Evolutionary conservation across 2,888 invertebrate species (phyloP).

Genomic region (Heliconius sara): DNA sequence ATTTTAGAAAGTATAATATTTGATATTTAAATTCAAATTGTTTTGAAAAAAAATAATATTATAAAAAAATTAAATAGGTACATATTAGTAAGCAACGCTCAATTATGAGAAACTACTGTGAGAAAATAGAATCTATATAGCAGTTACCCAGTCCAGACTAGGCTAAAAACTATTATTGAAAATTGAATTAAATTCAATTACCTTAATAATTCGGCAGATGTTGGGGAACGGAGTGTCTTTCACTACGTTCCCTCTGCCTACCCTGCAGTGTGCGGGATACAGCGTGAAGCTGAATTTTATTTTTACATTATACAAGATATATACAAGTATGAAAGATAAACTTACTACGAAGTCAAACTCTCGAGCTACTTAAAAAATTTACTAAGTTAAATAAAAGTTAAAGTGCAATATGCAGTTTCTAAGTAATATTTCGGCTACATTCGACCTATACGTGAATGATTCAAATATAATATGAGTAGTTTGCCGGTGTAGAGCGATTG

Average conservation of each 20-base stretch:
- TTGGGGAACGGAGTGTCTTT: too few species aligned
- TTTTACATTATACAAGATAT: neutral
- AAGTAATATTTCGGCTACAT: neutral
- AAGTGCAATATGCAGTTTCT: slow-evolving; percentile 3
- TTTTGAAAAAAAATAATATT: neutral
- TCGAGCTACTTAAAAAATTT: neutral
- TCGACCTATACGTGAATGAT: neutral
- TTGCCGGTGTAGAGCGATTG: neutral
- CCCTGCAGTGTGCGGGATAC: too few species aligned
- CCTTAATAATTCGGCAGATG: too few species aligned
- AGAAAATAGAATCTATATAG: neutral
- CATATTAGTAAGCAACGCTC: neutral
- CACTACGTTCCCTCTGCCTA: too few species aligned
- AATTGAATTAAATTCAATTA: slow-evolving; percentile 16
- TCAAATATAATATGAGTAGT: slow-evolving; percentile 13
- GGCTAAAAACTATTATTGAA: neutral
- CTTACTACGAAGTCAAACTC: neutral
- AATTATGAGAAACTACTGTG: neutral
- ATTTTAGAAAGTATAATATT: too few species aligned
- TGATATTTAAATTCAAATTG: neutral
- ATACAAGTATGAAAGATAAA: neutral
- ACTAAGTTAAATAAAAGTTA: slow-evolving; percentile 15
- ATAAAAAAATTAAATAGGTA: neutral
- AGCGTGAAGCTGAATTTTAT: too few species aligned
- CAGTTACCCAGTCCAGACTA: neutral